These are phyloP conservation scores for Ceuthmochares aereus DNA, from an alignment of 2,113 vertebrate species.

Conservation along the genomic window DNA sequence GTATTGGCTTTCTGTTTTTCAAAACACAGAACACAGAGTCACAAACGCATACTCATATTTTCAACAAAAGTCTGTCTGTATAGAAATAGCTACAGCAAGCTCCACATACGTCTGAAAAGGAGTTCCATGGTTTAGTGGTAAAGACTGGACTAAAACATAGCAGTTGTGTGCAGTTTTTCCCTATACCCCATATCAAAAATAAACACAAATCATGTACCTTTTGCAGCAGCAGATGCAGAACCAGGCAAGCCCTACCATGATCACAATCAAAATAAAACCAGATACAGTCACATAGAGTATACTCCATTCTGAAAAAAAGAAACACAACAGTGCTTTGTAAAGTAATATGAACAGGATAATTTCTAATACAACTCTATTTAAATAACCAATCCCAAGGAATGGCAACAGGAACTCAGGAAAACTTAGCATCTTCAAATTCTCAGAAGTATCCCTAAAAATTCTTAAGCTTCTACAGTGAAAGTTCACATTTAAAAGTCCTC, in stretches of 20 bases:
- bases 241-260: constrained; percentile 80
- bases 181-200: not conserved
- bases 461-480: not conserved
- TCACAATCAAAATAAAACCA: constrained; percentile 75
- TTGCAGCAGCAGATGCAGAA: constrained; percentile 87
- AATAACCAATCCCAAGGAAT: not conserved
- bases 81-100: not conserved
- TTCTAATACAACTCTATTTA: not conserved
- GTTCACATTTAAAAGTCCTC: not conserved
- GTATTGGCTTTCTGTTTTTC: not conserved
- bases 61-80: not conserved
- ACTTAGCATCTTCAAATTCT: not conserved
- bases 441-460: not conserved
- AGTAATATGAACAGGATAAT: not conserved
- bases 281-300: constrained; percentile 84
- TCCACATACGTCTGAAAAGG: not conserved
- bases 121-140: not conserved
- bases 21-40: not conserved
- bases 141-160: not conserved
- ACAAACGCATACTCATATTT: not conserved
- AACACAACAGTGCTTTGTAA: not conserved
- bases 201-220: constrained; percentile 76
- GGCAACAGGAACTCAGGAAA: not conserved
- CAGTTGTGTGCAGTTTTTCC: not conserved
- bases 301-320: constrained; percentile 86